Percentiles rank a stretch among this genome's conserved stretches.
phyloP scores from a whole-genome alignment of 1,140 invertebrate genomes.

The Maconellicoccus hirsutus region DNA sequence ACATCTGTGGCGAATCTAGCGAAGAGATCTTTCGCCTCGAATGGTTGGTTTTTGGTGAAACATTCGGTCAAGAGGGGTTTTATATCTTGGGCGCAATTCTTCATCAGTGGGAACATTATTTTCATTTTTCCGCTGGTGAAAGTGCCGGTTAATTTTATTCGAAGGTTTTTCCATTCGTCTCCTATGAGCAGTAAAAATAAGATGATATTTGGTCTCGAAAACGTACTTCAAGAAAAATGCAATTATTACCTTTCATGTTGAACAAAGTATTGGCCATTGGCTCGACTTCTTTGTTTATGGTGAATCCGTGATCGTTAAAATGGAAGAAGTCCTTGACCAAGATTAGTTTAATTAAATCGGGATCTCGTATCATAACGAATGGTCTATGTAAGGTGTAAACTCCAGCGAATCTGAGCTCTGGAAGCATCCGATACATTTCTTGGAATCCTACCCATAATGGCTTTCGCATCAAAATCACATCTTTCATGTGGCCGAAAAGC shows the following conservation, averaged over 20 bases:
- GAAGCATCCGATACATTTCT: slow-evolving; percentile 25
- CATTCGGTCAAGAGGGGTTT: background rate
- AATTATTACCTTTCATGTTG: too few species aligned
- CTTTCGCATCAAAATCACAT: background rate
- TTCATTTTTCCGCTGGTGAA: slow-evolving; percentile 47
- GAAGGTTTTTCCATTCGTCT: slow-evolving; percentile 21
- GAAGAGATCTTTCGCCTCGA: slow-evolving; percentile 37
- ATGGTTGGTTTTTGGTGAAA: background rate
- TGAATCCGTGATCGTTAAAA: slow-evolving; percentile 39
- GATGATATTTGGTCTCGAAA: too few species aligned
- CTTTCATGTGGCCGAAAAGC: background rate
- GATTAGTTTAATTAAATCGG: slow-evolving; percentile 47
- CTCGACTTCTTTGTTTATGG: slow-evolving; percentile 35
- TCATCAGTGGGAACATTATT: slow-evolving; percentile 39
- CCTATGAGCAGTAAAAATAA: background rate
- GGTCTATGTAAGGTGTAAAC: slow-evolving; percentile 38
- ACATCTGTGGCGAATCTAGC: slow-evolving; percentile 30
- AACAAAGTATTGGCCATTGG: too few species aligned
- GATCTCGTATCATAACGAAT: slow-evolving; percentile 40
- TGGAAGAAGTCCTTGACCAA: slow-evolving; percentile 45
- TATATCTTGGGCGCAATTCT: slow-evolving; percentile 30
- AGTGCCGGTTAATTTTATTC: slow-evolving; percentile 41
- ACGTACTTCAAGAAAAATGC: too few species aligned
- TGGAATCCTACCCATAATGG: background rate
- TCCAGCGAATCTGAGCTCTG: slow-evolving; percentile 29